Conservation (phyloP, 2,113 vertebrate genomes). For the Geothlypis trichas region DNA sequence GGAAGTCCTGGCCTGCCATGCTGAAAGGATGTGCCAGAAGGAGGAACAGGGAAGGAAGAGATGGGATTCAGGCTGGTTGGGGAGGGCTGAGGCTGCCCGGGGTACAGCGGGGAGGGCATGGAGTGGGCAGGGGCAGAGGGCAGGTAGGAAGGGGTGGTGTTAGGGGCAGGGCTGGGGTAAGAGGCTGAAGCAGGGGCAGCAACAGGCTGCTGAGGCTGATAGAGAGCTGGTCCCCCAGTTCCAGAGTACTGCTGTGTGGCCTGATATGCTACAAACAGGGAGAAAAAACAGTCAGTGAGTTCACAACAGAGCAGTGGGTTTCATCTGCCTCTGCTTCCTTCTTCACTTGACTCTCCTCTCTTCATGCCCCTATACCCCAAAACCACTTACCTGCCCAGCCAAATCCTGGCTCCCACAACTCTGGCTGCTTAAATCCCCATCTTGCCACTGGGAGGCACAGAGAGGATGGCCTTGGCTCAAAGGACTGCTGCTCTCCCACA, state of each 20-base stretch:
- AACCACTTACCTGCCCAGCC: neutral
- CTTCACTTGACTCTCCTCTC: neutral
- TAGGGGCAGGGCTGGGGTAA: conserved; percentile 63
- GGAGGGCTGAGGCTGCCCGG: conserved; percentile 69
- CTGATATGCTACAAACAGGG: conserved; percentile 82
- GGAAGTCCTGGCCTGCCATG: conserved; percentile 92
- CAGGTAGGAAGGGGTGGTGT: conserved; percentile 64
- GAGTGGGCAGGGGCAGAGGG: conserved; percentile 72
- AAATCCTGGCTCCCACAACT: neutral
- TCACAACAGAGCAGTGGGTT: neutral
- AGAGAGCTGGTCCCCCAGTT: conserved; percentile 82
- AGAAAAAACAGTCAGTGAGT: conserved; percentile 66
- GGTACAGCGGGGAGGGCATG: conserved; percentile 59
- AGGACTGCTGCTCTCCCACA: neutral
- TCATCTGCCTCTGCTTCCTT: neutral
- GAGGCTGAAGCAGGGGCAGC: conserved; percentile 74
- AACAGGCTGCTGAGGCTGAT: conserved; percentile 85
- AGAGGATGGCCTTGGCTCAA: neutral
- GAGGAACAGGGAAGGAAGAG: conserved; percentile 72
- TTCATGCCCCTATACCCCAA: neutral
- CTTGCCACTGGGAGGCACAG: neutral
- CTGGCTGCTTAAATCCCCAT: neutral
- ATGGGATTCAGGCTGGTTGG: conserved; percentile 56
- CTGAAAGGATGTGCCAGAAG: conserved; percentile 85
- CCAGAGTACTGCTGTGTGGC: conserved; percentile 85